Base-by-base conservation (phyloP, 2,888 invertebrate species). In the Hipparchia sbordonii region DNA sequence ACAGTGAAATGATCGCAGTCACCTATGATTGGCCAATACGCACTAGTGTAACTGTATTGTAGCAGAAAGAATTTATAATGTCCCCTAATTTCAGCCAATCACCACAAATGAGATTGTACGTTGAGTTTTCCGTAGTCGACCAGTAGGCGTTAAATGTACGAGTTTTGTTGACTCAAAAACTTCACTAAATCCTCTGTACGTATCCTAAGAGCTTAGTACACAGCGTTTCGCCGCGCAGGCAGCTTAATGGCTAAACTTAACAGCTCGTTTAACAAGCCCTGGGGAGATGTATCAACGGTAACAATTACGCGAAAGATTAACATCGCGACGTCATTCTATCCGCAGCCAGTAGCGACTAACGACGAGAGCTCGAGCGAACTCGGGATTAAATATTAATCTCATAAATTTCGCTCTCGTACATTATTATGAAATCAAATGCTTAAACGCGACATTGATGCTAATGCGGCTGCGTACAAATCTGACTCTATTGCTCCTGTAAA, bases 271-370 rank as follows among this genome's bases (percentile, higher is more conserved):
- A 86, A 81, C 84, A 82, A 82, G 84, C 82, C 81, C 80, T 82
- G 80, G 81, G 81, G 80, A 74, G 79, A 76, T 82, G 85, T 85
- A 84, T 79, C 79, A 84, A 83, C 82, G 78, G 78, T 82, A 83
- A 89, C 88, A 87, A 89, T 91, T 89, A 89, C 84, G 83, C 82
- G 79, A 78, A 79, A 86, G 89, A 90, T 89, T 86, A 86, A 85
- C 84, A 89, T 86, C 85, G 83, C 84, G 77, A 80, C 81, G 83
- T 85, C 85, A 83, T 81, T 79, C 78, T 79, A 80, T 72, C 79
- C 79, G 84, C 87, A 84, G 84, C 82, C 80, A 12, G 23, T 52
- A 62, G 13, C 33, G 12, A 45, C n/a, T 62, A 39, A 39, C 62
- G 48, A 1, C 80, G 61, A 60, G 13, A 62, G 56, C 60, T 56